Evolutionary conservation across 2,797 vertebrate species (phyloP).

Genomic region (Trachops cirrhosus): DNA sequence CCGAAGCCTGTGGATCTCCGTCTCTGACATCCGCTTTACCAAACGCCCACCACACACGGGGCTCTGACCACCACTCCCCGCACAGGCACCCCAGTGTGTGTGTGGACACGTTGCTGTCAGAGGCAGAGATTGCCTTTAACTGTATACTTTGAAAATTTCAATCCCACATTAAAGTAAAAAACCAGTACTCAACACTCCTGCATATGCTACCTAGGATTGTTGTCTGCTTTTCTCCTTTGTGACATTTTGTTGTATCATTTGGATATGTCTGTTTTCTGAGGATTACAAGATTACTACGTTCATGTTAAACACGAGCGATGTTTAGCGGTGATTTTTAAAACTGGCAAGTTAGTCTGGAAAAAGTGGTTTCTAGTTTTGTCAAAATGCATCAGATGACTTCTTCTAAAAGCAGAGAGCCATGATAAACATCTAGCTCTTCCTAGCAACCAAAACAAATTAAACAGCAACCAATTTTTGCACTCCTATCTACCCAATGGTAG

Average conservation of each 20-base stretch:
- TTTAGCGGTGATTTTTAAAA: not conserved
- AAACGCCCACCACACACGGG: not conserved
- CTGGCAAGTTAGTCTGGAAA: not conserved
- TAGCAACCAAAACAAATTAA: not conserved
- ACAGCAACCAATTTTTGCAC: not conserved
- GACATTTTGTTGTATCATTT: not conserved
- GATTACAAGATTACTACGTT: not conserved
- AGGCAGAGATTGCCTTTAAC: not conserved
- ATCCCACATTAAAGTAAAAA: not conserved
- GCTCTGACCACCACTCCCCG: not conserved
- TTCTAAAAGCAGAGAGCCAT: constrained; percentile 13
- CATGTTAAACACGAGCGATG: not conserved
- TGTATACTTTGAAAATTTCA: not conserved
- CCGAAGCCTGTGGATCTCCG: not conserved
- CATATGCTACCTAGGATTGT: not conserved
- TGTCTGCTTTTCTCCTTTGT: not conserved
- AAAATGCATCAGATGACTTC: constrained; percentile 9
- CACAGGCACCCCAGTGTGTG: too few species aligned
- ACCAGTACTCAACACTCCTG: not conserved
- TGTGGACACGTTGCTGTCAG: not conserved
- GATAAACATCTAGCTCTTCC: constrained; percentile 24
- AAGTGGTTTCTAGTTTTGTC: not conserved
- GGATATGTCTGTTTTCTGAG: not conserved
- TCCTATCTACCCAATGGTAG: not conserved
- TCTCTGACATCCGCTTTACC: not conserved